Evolutionary conservation across 1,140 invertebrate genomes (phyloP), one percentile per base, ranked within the genome.

Genomic region (Caerostris extrusa): DNA sequence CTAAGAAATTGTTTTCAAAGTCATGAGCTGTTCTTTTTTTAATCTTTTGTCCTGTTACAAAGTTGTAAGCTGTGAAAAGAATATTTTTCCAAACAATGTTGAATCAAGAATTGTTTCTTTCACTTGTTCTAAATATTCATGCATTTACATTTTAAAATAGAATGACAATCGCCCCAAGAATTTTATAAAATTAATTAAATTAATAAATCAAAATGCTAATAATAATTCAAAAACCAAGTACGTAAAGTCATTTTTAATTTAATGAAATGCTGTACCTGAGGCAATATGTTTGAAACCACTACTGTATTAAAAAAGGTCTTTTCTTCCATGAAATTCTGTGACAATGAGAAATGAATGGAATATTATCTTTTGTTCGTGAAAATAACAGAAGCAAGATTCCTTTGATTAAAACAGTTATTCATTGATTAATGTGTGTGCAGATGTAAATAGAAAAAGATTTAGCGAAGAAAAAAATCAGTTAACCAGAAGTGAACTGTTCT

Each of bases 31-130:
- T 34, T 12, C 8, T 77, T 77, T 34, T n/a, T 34, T 53, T 4
- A 12, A 12, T 50, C 71, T 77, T 77, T 77, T 12, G 71, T 12
- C 19, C 5, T 77, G 19, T 50, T 50, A 77, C 71, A 77, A 77
- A 77, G 12, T 77, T 14, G 19, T 77, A 3, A 19, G 34, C 4
- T 19, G 3, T 53, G 71, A 77, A 77, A 77, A 34, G 53, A 77
- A 77, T 77, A 34, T 77, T 77, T 77, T 77, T 77, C 71, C 17
- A 77, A 77, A 77, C 71, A 77, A 77, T 7, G 34, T 7, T 77
- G 50, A 12, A 77, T 34, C 34, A 53, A 12, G 34, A 12, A 77
- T 53, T 77, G 3, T 77, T 77, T 77, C 53, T 53, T 34, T 7
- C 19, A 50, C 3, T 19, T 77, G 50, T 77, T 50, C 34, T 34